Evolutionary conservation across 1,140 invertebrate genomes (phyloP).

Genomic region (Psix sp.): DNA sequence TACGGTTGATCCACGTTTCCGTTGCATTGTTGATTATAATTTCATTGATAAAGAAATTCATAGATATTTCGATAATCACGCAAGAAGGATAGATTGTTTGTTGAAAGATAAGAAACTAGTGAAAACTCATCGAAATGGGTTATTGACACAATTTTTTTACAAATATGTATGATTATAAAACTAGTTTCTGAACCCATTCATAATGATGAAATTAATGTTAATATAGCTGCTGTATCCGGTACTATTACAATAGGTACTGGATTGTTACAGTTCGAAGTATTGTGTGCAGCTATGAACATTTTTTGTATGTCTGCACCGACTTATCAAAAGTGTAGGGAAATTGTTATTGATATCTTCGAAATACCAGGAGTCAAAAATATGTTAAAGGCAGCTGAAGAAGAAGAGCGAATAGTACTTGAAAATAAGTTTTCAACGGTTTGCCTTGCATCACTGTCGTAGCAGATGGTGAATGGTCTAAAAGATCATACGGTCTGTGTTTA

Average conservation of each 20-base stretch:
- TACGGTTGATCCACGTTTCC: not conserved
- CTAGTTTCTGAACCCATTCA: constrained; percentile 33
- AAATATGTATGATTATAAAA: constrained; percentile 21
- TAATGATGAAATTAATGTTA: not conserved
- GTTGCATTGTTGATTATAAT: not conserved
- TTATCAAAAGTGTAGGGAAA: too few species aligned
- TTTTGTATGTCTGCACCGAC: not conserved
- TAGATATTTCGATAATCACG: constrained; percentile 24
- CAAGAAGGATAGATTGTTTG: constrained; percentile 18
- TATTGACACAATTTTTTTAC: constrained; percentile 25
- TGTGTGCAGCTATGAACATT: not conserved
- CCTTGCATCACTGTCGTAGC: constrained; percentile 22
- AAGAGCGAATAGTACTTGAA: constrained; percentile 20
- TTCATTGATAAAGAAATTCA: constrained; percentile 14
- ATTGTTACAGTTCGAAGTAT: too few species aligned
- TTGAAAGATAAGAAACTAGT: constrained; percentile 26
- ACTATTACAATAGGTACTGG: too few species aligned
- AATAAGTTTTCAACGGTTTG: constrained; percentile 6
- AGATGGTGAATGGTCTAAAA: constrained; percentile 57
- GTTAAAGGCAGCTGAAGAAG: constrained; percentile 1
- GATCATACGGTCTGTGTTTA: constrained; percentile 62
- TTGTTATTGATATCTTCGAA: not conserved
- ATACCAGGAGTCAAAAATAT: not conserved
- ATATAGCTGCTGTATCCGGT: too few species aligned
- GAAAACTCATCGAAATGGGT: constrained; percentile 3